Base-by-base conservation (phyloP, 1,140 invertebrate species). In the Acromyrmex echinatior region DNA sequence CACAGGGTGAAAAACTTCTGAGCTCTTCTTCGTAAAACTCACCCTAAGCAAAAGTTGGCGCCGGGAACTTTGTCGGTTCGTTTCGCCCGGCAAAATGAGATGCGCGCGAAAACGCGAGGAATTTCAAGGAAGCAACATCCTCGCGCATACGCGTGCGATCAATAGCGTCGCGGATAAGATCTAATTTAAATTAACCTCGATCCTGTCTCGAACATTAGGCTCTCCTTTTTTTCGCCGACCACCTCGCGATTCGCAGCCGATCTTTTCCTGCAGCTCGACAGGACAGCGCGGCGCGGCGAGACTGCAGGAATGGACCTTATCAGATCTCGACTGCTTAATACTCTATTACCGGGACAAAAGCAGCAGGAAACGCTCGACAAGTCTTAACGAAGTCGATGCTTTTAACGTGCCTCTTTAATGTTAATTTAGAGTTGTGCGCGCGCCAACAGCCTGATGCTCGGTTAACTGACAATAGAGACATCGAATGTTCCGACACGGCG, bases 301-400 rank as follows among this genome's bases (percentile, higher is more conserved):
- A 78, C 84, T 88, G 63, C 51, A 77, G 31, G 21, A 90, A 88
- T 86, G 77, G 39, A 63, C 63, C 78, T 91, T 91, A 91, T 91
- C 89, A 87, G 87, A 91, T 91, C 73, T 65, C 21, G 45, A 16
- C 84, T 86, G 66, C 78, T 91, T 91, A 91, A 91, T 91, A 91
- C 90, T 91, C 89, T 88, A 91, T 91, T 91, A 91, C 78, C 74
- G 49, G 35, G 74, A 91, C 90, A 91, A 91, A 91, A 88, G 86
- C 80, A 88, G 84, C 80, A 81, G 25, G 60, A 84, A 86, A 77
- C 49, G 77, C 45, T 76, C 56, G 87, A 88, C 79, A 82, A 91
- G 87, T 62, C 82, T 88, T 88, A 88, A 91, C 87, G 87, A 91
- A 91, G 89, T 91, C 87, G 89, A 63, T 73, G 87, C 89, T 91